Base-by-base conservation (phyloP, 2,113 vertebrate genomes). In the Athene cunicularia region DNA sequence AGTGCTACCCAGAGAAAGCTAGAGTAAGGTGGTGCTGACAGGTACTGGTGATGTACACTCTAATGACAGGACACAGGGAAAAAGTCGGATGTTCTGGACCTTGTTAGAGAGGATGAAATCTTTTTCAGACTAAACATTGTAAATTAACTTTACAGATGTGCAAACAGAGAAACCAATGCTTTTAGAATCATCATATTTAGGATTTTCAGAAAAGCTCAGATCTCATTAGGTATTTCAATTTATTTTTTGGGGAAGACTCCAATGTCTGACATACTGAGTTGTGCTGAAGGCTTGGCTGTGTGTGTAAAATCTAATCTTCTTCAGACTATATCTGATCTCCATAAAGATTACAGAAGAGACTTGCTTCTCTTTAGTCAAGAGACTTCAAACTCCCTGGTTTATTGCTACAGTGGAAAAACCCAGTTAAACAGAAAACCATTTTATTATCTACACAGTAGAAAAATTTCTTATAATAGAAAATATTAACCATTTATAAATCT, bases 11-110 rank as follows among this genome's bases (percentile, higher is more conserved):
- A 45, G 56, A 53, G 60, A 39, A 30, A 55, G 39, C 32, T 16
- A 5, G n/a, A 39, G 35, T 0, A 18, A 26, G 39, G 18, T 4
- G 12, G 8, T 14, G 18, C 13, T 37, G 64, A n/a, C 2, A 0
- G 35, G 12, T 7, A 16, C 13, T 37, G 64, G 32, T 2, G 0
- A n/a, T 0, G 1, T 5, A 33, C 24, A 17, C 18, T 35, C 18
- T 18, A 30, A 0, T 1, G 15, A 21, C 14, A 11, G 0, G 0
- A 12, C 18, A 45, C 8, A 67, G 62, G 37, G 26, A 32, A 41
- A 28, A 58, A 33, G 8, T 1, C 37, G 30, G 12, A 26, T 21
- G 7, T 1, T 70, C 74, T 2, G 0, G 33, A 58, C 20, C n/a
- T 77, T 11, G 14, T 19, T 41, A 39, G 24, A 74, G 35, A 66